phyloP scores from a whole-genome alignment of 2,888 invertebrate genomes.

The Tetheella fluctuosa region DNA sequence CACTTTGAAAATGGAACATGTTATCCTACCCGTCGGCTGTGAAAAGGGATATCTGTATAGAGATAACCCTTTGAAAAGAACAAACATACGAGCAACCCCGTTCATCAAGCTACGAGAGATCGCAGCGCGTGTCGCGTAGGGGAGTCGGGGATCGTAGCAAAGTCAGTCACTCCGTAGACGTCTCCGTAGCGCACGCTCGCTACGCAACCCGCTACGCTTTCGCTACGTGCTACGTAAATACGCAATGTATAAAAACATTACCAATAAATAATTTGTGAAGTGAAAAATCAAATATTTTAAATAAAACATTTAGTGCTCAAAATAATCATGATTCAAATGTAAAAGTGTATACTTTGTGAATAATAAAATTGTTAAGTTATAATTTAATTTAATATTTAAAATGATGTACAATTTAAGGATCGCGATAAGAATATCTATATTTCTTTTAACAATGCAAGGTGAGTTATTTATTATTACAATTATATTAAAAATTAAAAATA shows the following conservation, averaged over 20 bases:
- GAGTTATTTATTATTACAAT: conserved; percentile 25
- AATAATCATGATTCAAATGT: conserved; percentile 3
- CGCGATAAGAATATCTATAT: conserved; percentile 42
- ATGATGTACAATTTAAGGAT: conserved; percentile 46
- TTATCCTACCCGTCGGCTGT: conserved; percentile 43
- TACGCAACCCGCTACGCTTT: conserved; percentile 16
- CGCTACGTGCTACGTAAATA: conserved; percentile 13
- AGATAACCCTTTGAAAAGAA: conserved; percentile 54
- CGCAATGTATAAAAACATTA: conserved; percentile 11
- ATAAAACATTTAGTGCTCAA: conserved; percentile 2
- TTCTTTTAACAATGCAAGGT: conserved; percentile 52
- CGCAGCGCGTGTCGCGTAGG: conserved; percentile 29
- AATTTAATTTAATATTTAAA: conserved; percentile 28
- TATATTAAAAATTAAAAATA: not conserved
- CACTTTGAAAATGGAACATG: conserved; percentile 38
- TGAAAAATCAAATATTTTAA: not conserved
- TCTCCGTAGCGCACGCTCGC: conserved; percentile 41
- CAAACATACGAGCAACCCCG: conserved; percentile 59
- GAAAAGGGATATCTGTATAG: conserved; percentile 46
- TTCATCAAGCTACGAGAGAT: conserved; percentile 44
- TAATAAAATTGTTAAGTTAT: conserved; percentile 30
- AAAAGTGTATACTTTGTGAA: conserved; percentile 34
- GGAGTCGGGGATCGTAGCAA: conserved; percentile 33
- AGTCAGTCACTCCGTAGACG: conserved; percentile 49
- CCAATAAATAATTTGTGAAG: not conserved